These are phyloP conservation scores for Girardia tigrina DNA, from an alignment of 2,888 invertebrate species.

Conservation along the genomic window DNA sequence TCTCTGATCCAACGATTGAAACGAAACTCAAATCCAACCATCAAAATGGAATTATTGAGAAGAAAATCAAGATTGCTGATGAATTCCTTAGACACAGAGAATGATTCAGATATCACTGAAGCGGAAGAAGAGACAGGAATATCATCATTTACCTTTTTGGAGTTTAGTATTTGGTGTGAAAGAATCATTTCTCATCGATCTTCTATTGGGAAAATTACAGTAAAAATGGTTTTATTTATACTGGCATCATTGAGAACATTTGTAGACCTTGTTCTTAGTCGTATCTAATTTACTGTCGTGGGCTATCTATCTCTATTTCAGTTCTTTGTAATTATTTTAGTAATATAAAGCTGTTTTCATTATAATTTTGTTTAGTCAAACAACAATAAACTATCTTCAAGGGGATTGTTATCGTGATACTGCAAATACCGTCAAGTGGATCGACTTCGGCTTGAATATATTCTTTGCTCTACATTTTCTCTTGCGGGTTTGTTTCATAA, in stretches of 20 bases:
- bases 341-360: not conserved
- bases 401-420: not conserved
- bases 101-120: not conserved
- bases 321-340: not conserved
- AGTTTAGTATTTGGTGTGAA: not conserved
- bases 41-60: not conserved
- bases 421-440: not conserved
- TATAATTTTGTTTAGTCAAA: not conserved
- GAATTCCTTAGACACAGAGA: not conserved
- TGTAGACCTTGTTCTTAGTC: not conserved
- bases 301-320: not conserved
- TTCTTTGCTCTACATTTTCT: constrained; percentile 8
- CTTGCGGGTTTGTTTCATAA: not conserved
- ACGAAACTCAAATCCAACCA: not conserved
- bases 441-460: not conserved
- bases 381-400: not conserved
- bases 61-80: constrained; percentile 9
- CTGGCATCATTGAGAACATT: no score
- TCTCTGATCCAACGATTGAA: not conserved
- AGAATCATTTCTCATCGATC: not conserved
- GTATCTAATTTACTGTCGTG: not conserved
- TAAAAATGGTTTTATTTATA: no score
- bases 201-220: not conserved
- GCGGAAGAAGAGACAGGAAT: not conserved
- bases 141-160: not conserved